These are phyloP conservation scores for Kradibia gibbosae DNA, from an alignment of 1,140 invertebrate species.

Conservation along the genomic window DNA sequence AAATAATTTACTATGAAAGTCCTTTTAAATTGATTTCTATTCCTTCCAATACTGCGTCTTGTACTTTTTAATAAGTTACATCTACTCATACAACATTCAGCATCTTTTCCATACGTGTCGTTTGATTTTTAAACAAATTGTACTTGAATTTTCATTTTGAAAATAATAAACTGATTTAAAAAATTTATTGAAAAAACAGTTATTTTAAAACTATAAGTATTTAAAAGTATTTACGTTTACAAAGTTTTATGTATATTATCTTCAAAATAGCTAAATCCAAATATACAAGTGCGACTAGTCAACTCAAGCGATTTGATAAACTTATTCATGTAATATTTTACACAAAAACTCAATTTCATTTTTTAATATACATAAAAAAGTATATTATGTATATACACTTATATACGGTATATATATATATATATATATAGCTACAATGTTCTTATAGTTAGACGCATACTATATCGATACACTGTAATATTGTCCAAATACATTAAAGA, in stretches of 20 bases:
- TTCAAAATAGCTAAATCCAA: neutral
- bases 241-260: neutral
- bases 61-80: too few species aligned
- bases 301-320: conserved; percentile 18
- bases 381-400: neutral
- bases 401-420: neutral
- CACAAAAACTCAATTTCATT: neutral
- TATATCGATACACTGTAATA: conserved; percentile 17
- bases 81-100: too few species aligned
- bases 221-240: neutral
- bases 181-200: too few species aligned
- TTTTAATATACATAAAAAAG: conserved; percentile 26
- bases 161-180: too few species aligned
- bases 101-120: too few species aligned
- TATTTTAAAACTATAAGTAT: neutral
- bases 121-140: too few species aligned
- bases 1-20: too few species aligned
- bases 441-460: conserved; percentile 25
- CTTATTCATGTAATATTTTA: neutral
- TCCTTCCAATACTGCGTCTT: too few species aligned
- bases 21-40: too few species aligned
- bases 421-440: neutral
- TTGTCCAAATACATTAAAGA: conserved; percentile 33
- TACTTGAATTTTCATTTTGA: too few species aligned
- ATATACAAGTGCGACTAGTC: neutral